Evolutionary conservation across 1,140 invertebrate species (phyloP).

Genomic region (Telenomus remus): DNA sequence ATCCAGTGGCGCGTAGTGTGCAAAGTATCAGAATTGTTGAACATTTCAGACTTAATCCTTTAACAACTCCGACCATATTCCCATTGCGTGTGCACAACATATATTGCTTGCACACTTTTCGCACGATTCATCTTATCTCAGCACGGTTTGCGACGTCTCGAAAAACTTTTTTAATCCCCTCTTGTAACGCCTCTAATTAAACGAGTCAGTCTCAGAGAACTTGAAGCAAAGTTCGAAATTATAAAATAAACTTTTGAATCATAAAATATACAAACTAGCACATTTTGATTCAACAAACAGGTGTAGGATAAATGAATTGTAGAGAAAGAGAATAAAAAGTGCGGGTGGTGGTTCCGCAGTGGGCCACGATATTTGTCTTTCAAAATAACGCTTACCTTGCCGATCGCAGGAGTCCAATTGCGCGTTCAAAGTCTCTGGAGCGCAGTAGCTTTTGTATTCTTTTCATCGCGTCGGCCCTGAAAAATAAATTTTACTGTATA

Average conservation of each 20-base stretch:
- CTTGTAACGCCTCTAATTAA: no score
- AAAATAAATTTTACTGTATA: constrained; percentile 58
- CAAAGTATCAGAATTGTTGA: constrained; percentile 53
- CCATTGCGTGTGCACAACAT: constrained; percentile 36
- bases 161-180: constrained; percentile 25
- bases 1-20: constrained; percentile 41
- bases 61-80: constrained; percentile 50
- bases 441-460: constrained; percentile 87
- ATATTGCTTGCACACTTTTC: constrained; percentile 39
- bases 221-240: no score
- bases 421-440: constrained; percentile 82
- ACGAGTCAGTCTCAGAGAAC: no score
- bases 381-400: constrained; percentile 80
- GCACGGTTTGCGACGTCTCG: constrained; percentile 22
- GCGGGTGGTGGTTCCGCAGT: no score
- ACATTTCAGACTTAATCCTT: constrained; percentile 52
- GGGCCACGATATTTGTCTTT: no score
- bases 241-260: no score
- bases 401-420: constrained; percentile 87
- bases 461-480: constrained; percentile 89
- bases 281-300: no score
- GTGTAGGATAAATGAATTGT: no score
- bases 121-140: constrained; percentile 35
- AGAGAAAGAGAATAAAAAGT: no score
- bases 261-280: no score